Conservation (phyloP, 2,888 invertebrate species). For the Leptinotarsa rubiginosa region DNA sequence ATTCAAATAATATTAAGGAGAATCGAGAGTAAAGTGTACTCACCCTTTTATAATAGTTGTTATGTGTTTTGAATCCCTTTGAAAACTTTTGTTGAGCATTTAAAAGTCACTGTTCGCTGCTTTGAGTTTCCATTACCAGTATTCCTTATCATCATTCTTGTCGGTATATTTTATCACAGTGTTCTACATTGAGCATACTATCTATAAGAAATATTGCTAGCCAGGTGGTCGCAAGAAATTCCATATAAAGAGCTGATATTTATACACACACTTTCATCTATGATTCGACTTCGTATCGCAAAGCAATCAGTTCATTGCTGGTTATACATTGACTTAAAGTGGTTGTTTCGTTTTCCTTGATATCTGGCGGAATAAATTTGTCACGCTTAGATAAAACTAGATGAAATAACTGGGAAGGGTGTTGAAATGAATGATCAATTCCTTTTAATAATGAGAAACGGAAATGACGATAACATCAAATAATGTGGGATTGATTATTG, state of each 20-base stretch:
- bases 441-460: too few relatives aligned
- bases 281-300: neutral
- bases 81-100: neutral
- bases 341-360: neutral
- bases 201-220: conserved; percentile 23
- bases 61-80: too few relatives aligned
- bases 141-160: conserved; percentile 16
- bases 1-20: too few relatives aligned
- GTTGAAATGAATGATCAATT: too few relatives aligned
- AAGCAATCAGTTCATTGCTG: neutral
- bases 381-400: too few relatives aligned
- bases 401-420: too few relatives aligned
- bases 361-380: neutral
- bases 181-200: conserved; percentile 11
- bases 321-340: neutral
- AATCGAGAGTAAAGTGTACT: too few relatives aligned
- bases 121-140: conserved; percentile 10
- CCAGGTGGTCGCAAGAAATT: conserved; percentile 26
- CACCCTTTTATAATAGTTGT: too few relatives aligned
- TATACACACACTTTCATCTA: neutral
- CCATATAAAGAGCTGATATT: conserved; percentile 17
- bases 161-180: conserved; percentile 21
- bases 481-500: too few relatives aligned
- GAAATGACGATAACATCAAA: too few relatives aligned
- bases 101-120: neutral